A percentile compares a stretch with the other conserved stretches of the same genome.
Conservation (phyloP, 92 coral and sea anemone genomes). For the Blastomussa wellsi region DNA sequence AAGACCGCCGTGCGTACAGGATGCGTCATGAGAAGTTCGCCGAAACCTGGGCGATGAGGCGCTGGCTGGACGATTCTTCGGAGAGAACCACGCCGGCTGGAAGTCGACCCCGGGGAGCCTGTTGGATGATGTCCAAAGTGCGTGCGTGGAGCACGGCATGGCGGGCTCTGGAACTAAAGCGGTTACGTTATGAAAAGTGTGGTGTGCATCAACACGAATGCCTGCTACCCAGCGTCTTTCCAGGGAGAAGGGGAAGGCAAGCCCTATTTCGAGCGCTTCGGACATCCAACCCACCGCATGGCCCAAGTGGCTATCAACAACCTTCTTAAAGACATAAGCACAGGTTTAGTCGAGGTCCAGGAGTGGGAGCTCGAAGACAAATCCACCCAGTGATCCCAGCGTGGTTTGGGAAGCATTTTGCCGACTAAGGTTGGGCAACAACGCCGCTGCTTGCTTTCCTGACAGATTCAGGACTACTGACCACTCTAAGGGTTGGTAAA, state of each 20-base stretch:
- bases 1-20: background rate
- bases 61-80: conserved; percentile 14
- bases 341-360: conserved; percentile 16
- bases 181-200: conserved; percentile 9
- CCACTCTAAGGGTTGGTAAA: background rate
- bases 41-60: background rate
- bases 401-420: conserved; percentile 31
- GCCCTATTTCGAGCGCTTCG: conserved; percentile 18
- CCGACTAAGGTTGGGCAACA: conserved; percentile 14
- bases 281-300: conserved; percentile 31
- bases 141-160: conserved; percentile 46
- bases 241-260: conserved; percentile 23
- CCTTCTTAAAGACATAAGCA: background rate
- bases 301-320: conserved; percentile 6
- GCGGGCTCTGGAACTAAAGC: conserved; percentile 40
- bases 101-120: conserved; percentile 26
- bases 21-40: background rate
- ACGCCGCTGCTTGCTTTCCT: background rate
- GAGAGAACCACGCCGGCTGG: conserved; percentile 43
- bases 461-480: background rate
- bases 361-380: conserved; percentile 1
- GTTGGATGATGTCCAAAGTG: background rate
- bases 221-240: conserved; percentile 35
- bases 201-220: conserved; percentile 41
- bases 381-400: conserved; percentile 26